Base-by-base conservation (phyloP, 2,797 vertebrate genomes). In the Atherinosoma microstoma region DNA sequence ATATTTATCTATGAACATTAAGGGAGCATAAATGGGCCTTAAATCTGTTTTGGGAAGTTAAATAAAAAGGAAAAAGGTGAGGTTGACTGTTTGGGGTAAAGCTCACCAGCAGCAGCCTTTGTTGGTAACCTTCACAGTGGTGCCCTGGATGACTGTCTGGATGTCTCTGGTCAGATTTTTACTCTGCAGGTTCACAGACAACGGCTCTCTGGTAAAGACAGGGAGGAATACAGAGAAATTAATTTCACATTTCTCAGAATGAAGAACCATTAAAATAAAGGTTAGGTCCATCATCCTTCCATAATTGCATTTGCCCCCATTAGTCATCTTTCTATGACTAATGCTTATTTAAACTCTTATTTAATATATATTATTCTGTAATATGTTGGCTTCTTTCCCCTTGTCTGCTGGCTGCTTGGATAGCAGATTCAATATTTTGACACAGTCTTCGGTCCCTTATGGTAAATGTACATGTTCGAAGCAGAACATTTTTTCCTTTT, bases 31-130 rank as follows among this genome's bases (percentile, higher is more conserved):
- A 47, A 47, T 47, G 6, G 18, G 2, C 42, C 18, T 47, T 47
- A 57, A 29, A 47, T 35, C 3, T 24, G 24, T 6, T 70, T 0
- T 42, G 51, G 24, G 24, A 13, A 32, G 40, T 9, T 32, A 9
- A 29, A 12, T 7, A 11, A 1, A 18, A 20, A 6, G 0, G 6
- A 58, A 13, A 38, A 13, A 35, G 3, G 63, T 20, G n/a, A 42
- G 29, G 30, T 0, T 11, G 5, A 12, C 20, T 18, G 1, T 0
- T 1, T 53, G 53, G 15, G 45, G 8, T 0, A 3, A 22, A 12
- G 27, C 86, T 93, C 92, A 99, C 98, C 97, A 97, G 94, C 97
- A 99, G 83, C 94, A 92, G 24, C 98, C 98, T 80, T 92, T 98
- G 87, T 95, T 97, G 70, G 81, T 95, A 67, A 99, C 74, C 18